Conservation (phyloP, 2,797 vertebrate genomes). For the Epinephelus awoara region DNA sequence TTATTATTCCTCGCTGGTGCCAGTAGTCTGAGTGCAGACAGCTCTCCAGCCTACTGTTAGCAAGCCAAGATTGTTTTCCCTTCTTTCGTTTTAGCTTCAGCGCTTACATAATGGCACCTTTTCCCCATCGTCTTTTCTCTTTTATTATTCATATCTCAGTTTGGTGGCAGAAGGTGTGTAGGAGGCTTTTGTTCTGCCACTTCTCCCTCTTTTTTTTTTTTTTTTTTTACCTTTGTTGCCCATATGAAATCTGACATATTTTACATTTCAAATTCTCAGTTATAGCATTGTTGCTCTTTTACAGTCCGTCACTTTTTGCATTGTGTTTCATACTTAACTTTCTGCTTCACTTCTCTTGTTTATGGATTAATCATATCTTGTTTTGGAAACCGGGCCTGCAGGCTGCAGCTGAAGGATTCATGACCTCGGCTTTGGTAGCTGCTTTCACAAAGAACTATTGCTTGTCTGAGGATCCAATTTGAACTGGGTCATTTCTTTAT, state of each 20-base stretch:
- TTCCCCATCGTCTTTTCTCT: conserved; percentile 17
- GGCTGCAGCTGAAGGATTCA: conserved; percentile 30
- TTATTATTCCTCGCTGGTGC: conserved; percentile 50
- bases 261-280: neutral
- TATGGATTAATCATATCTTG: conserved; percentile 33
- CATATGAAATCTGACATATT: conserved; percentile 11
- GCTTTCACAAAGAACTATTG: neutral
- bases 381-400: conserved; percentile 14
- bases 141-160: conserved; percentile 42
- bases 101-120: conserved; percentile 39
- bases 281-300: neutral
- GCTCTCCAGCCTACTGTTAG: conserved; percentile 30
- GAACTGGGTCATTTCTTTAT: conserved; percentile 53
- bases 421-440: conserved; percentile 8
- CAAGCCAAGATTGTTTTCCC: conserved; percentile 32
- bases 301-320: neutral
- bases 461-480: conserved; percentile 45
- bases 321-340: conserved; percentile 2
- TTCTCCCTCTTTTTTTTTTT: neutral
- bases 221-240: conserved; percentile 23
- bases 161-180: conserved; percentile 57
- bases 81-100: conserved; percentile 23
- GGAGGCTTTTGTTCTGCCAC: conserved; percentile 50
- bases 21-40: conserved; percentile 34
- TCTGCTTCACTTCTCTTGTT: conserved; percentile 25